Conservation (phyloP, 2,888 invertebrate species). For the Rhaphigaster nebulosa region DNA sequence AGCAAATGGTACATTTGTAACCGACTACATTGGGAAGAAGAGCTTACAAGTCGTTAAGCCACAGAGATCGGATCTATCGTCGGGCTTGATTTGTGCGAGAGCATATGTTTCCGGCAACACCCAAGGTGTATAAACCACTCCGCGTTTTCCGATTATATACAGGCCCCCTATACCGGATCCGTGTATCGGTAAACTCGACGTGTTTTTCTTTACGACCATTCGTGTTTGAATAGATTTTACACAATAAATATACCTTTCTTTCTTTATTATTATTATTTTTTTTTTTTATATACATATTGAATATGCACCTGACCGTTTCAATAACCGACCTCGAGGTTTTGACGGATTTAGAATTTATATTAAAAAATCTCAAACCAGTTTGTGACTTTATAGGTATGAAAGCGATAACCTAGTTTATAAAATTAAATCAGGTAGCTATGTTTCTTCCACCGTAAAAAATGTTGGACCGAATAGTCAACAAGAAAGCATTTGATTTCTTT, state of each 20-base stretch:
- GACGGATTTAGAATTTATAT: too few relatives aligned
- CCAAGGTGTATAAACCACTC: not conserved
- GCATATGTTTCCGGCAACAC: not conserved
- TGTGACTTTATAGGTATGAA: too few relatives aligned
- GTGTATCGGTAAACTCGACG: not conserved
- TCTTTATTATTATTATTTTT: not conserved
- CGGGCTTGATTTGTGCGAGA: slow-evolving; percentile 16
- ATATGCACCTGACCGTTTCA: too few relatives aligned
- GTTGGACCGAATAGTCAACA: too few relatives aligned
- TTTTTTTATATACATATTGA: too few relatives aligned
- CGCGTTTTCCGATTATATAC: not conserved
- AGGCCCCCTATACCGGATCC: not conserved
- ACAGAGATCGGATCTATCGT: slow-evolving; percentile 13
- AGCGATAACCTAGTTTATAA: too few relatives aligned
- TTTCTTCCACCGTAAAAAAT: too few relatives aligned
- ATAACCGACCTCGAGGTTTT: too few relatives aligned
- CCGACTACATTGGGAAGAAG: slow-evolving; percentile 23
- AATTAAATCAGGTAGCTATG: too few relatives aligned
- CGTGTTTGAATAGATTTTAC: not conserved
- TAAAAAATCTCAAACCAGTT: too few relatives aligned
- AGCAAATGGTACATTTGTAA: slow-evolving; percentile 19
- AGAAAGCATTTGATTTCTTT: too few relatives aligned
- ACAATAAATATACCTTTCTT: not conserved
- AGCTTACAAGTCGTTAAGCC: slow-evolving; percentile 33
- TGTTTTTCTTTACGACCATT: not conserved